phyloP scores from a whole-genome alignment of 2,113 vertebrate genomes.

The Notarius lentiginosus region DNA sequence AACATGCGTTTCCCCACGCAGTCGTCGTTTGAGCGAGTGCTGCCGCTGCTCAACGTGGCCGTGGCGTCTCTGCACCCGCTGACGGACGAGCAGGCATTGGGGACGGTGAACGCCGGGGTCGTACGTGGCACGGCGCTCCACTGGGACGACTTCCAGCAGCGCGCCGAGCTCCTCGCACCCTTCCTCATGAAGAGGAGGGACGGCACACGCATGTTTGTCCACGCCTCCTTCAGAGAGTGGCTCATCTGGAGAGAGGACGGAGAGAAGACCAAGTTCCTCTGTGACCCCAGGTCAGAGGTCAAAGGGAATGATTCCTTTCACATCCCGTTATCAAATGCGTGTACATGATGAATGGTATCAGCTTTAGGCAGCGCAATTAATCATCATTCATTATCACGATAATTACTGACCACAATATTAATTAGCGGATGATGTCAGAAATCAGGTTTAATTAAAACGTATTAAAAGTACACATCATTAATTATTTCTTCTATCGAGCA shows the following conservation, averaged over 20 bases:
- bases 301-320: background rate
- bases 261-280: constrained; percentile 96
- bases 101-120: constrained; percentile 77
- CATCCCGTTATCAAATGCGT: background rate
- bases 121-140: constrained; percentile 68
- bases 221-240: constrained; percentile 97
- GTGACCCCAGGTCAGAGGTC: constrained; percentile 86
- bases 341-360: background rate
- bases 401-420: background rate
- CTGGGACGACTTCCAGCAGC: constrained; percentile 92
- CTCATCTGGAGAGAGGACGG: constrained; percentile 97
- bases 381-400: background rate
- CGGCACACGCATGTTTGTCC: constrained; percentile 92
- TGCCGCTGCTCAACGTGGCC: constrained; percentile 91
- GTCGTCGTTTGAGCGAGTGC: constrained; percentile 93
- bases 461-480: too few relatives aligned
- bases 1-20: constrained; percentile 98
- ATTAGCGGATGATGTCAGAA: background rate
- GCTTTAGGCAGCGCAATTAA: background rate
- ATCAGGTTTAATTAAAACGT: background rate
- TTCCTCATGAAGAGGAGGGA: constrained; percentile 90
- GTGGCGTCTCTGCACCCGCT: constrained; percentile 93
- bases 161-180: constrained; percentile 91
- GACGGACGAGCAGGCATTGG: constrained; percentile 91
- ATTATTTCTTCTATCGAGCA: too few relatives aligned